Evolutionary conservation across 2,797 vertebrate species (phyloP).

Genomic region (Clarias platycephalus): DNA sequence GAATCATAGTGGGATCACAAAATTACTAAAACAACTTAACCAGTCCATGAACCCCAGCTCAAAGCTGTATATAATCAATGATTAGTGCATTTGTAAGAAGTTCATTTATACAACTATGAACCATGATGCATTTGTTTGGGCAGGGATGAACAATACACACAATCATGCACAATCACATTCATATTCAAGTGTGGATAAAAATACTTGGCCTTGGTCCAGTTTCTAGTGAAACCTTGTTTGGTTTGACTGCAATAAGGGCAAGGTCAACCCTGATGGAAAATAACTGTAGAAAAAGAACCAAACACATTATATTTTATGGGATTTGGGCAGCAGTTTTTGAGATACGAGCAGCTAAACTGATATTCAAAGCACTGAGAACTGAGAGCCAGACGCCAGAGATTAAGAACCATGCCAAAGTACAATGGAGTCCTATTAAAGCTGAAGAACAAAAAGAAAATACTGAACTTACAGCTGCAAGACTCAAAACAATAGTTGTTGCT

Average conservation of each 20-base stretch:
- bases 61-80: neutral
- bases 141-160: neutral
- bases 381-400: conserved; percentile 1
- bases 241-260: neutral
- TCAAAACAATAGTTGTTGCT: neutral
- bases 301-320: neutral
- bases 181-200: conserved; percentile 4
- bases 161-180: neutral
- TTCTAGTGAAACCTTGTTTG: neutral
- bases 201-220: neutral
- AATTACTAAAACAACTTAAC: neutral
- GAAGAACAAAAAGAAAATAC: neutral
- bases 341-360: conserved; percentile 3
- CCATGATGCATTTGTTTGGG: neutral
- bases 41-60: neutral
- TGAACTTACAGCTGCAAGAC: neutral
- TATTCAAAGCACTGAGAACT: neutral
- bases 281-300: neutral
- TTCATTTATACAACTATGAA: neutral
- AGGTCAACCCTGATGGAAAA: neutral
- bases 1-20: neutral
- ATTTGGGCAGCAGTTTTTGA: neutral
- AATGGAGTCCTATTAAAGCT: neutral
- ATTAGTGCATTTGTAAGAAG: neutral
- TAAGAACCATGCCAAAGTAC: neutral